These are phyloP conservation scores for Alitta virens DNA, from an alignment of 2,888 invertebrate species.

Conservation along the genomic window DNA sequence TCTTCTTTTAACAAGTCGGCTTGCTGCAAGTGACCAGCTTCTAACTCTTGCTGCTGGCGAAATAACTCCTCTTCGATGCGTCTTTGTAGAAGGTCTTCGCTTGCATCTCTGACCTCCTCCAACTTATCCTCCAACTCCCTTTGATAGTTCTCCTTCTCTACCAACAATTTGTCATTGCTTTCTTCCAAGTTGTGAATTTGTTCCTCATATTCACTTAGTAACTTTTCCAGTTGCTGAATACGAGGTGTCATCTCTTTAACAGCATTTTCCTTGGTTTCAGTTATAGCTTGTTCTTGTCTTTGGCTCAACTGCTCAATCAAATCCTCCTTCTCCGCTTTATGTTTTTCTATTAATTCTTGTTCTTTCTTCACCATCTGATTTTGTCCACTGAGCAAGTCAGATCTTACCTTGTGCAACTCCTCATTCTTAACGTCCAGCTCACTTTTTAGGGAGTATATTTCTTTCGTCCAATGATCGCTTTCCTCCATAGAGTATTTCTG, in stretches of 20 bases:
- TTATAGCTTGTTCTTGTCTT: not conserved
- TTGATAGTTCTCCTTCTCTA: too few species aligned
- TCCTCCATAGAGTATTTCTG: not conserved
- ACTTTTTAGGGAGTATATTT: not conserved
- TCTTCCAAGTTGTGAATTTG: not conserved
- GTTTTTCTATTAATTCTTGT: not conserved
- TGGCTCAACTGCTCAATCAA: not conserved
- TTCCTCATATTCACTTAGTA: not conserved
- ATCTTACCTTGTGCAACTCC: too few species aligned
- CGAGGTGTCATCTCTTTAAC: not conserved
- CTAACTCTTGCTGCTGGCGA: too few species aligned
- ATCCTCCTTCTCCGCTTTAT: not conserved
- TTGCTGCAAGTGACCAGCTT: too few species aligned
- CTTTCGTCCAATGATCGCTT: not conserved
- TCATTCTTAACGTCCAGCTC: not conserved
- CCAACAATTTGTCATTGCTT: too few species aligned
- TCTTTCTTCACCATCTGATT: too few species aligned
- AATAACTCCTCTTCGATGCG: too few species aligned
- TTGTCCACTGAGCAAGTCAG: too few species aligned
- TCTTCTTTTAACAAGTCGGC: not conserved
- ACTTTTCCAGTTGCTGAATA: slow-evolving; percentile 3
- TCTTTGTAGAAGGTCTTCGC: too few species aligned
- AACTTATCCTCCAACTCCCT: too few species aligned
- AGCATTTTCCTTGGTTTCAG: too few species aligned
- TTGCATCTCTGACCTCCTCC: too few species aligned